Percentiles rank a stretch among this genome's conserved stretches.
These are phyloP conservation scores for Sinhomidia bicolor DNA, from an alignment of 2,888 invertebrate genomes.

Conservation along the genomic window DNA sequence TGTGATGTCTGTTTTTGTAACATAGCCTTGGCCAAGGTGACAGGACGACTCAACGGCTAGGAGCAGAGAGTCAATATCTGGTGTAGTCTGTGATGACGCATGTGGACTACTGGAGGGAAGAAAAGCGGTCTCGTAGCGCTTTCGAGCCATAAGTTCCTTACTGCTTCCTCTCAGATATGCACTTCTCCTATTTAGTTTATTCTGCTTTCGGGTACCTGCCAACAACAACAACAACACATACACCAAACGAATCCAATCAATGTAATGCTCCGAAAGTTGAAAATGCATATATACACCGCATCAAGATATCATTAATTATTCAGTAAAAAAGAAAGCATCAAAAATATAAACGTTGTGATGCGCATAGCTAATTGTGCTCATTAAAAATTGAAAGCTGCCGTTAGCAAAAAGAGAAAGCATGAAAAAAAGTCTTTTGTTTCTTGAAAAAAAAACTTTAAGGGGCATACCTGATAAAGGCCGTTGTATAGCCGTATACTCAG, in stretches of 20 bases:
- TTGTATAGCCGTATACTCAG: neutral
- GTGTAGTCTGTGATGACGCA: conserved; percentile 70
- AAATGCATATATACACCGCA: neutral
- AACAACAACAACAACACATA: neutral
- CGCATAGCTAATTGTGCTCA: neutral
- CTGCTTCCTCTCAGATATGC: conserved; percentile 67
- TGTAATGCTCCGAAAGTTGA: neutral
- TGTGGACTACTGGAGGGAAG: conserved; percentile 76
- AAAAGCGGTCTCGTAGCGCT: conserved; percentile 80
- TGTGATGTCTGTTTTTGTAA: conserved; percentile 66
- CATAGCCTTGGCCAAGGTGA: conserved; percentile 61
- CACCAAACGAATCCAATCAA: neutral
- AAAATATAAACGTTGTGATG: neutral
- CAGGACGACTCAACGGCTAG: conserved; percentile 77
- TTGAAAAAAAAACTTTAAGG: neutral
- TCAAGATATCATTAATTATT: neutral
- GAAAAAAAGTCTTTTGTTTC: neutral
- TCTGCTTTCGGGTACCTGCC: conserved; percentile 48
- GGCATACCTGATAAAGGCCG: conserved; percentile 27
- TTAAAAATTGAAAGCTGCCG: neutral
- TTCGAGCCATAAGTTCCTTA: conserved; percentile 78
- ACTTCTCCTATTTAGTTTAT: conserved; percentile 63
- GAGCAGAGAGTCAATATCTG: conserved; percentile 78
- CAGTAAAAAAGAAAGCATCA: neutral
- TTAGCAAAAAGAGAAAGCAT: neutral